Percentiles rank a stretch among this genome's conserved stretches.
Evolutionary conservation across 2,113 vertebrate species (phyloP).

Genomic region (Nerophis lumbriciformis): DNA sequence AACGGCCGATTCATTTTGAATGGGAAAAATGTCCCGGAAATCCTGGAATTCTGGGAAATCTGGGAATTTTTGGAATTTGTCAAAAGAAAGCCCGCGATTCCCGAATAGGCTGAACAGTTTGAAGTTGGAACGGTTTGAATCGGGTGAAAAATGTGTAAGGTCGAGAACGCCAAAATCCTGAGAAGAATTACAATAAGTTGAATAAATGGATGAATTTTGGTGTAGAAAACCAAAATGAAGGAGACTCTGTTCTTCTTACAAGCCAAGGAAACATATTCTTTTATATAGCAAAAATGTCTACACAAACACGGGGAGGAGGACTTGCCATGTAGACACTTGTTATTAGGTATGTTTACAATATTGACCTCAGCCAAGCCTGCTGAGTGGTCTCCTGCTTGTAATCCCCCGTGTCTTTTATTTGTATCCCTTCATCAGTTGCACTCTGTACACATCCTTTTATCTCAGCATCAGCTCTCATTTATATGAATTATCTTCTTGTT

Average conservation of each 20-base stretch:
- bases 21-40: too few relatives aligned
- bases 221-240: too few relatives aligned
- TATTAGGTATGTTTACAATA: constrained; percentile 14
- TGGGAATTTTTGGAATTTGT: too few relatives aligned
- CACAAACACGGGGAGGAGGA: neutral
- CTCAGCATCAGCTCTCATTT: constrained; percentile 25
- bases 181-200: too few relatives aligned
- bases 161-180: too few relatives aligned
- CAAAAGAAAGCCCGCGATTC: too few relatives aligned
- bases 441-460: constrained; percentile 18
- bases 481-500: constrained; percentile 17
- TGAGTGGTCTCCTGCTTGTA: neutral
- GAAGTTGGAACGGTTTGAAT: too few relatives aligned
- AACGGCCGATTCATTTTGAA: too few relatives aligned
- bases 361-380: constrained; percentile 26
- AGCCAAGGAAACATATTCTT: neutral
- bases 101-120: too few relatives aligned
- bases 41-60: too few relatives aligned
- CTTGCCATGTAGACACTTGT: constrained; percentile 1
- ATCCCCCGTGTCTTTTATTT: constrained; percentile 20
- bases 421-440: constrained; percentile 23
- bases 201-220: too few relatives aligned
- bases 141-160: too few relatives aligned
- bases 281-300: constrained; percentile 7
- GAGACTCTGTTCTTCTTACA: neutral